phyloP scores from a whole-genome alignment of 2,888 invertebrate genomes.

The Oligia fasciuncula region DNA sequence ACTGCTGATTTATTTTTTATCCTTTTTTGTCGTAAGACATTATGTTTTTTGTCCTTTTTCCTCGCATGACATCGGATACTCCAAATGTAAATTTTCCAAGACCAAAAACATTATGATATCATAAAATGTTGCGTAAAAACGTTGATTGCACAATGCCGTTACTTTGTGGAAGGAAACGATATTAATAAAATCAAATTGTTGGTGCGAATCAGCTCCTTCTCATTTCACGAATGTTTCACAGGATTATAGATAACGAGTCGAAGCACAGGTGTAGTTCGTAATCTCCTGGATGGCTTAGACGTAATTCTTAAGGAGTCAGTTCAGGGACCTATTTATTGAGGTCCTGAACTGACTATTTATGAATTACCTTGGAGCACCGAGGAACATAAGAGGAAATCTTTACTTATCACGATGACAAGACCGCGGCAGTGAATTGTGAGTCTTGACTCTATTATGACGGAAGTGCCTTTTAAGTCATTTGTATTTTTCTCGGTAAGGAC shows the following conservation, averaged over 20 bases:
- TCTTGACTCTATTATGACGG: neutral
- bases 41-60: slow-evolving; percentile 47
- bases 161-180: slow-evolving; percentile 41
- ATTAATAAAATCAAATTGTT: slow-evolving; percentile 31
- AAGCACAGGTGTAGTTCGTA: neutral
- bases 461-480: neutral
- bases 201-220: neutral
- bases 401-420: neutral
- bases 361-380: neutral
- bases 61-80: slow-evolving; percentile 60
- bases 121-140: slow-evolving; percentile 38
- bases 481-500: neutral
- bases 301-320: neutral
- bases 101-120: slow-evolving; percentile 23
- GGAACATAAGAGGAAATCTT: neutral
- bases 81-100: slow-evolving; percentile 60
- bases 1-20: slow-evolving; percentile 36
- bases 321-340: neutral
- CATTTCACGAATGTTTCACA: neutral
- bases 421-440: no score
- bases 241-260: neutral
- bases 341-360: neutral
- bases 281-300: neutral
- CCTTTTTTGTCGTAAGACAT: slow-evolving; percentile 33
- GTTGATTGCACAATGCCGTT: slow-evolving; percentile 44